Base-by-base conservation (phyloP, 1,140 invertebrate genomes). In the Nasonia vitripennis region DNA sequence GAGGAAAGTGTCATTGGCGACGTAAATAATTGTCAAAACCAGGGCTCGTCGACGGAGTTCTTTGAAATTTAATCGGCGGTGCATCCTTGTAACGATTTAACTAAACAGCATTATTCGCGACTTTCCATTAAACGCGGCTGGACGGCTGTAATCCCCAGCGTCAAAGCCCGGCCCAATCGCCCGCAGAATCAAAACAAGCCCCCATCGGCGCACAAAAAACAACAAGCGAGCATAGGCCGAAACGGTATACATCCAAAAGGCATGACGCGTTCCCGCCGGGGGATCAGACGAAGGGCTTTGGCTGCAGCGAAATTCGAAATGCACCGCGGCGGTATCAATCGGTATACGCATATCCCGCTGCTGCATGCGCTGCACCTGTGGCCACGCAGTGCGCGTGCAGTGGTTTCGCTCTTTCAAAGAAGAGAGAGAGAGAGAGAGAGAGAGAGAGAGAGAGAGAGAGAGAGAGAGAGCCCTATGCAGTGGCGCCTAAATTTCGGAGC, bases 361-460 rank as follows among this genome's bases (percentile, higher is more conserved):
- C 41, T 45, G 41, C 41, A 45, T 45, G 34, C 10, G 31, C 11
- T 67, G 48, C 68, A 62, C 73, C 34, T 45, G 51, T 27, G 81
- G 20, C 6, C 23, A 6, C 5, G 45, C 77, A 31, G 11, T 12
- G 6, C 12, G 6, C 12, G 14, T 78, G 10, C 75, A n/a, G 20
- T 17, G 37, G 17, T 23, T 45, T 41, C 27, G 77, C 67, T 37
- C 48, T 84, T 79, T 84, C 75, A 70, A 78, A 83, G 74, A 68
- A 83, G 48, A 10, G 34, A 27, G 27, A 27, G 27, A 27, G 27
- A 27, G 27, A 27, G 27, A 27, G 27, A 27, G 27, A 27, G 27
- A 27, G 27, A 27, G 27, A 27, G 27, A 27, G 27, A 27, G 27
- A 27, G 27, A 27, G 27, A 27, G 27, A 27, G 27, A 27, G 27